A percentile compares a stretch with the other conserved stretches of the same genome.
These are phyloP conservation scores for Mythimna lalbum DNA, from an alignment of 2,888 invertebrate genomes.

Conservation along the genomic window DNA sequence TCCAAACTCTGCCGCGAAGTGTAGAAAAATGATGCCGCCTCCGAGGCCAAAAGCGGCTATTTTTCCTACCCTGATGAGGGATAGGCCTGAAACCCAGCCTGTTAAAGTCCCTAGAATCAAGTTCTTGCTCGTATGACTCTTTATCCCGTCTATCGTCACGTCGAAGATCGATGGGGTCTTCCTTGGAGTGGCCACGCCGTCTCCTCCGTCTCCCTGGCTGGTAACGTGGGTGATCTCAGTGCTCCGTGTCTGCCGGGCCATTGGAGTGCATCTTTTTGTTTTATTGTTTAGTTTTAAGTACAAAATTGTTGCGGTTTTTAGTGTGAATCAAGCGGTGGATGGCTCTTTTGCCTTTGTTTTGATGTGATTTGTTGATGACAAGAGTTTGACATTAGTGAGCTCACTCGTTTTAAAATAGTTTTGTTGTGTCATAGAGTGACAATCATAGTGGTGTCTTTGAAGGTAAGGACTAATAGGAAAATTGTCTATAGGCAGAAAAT, in stretches of 20 bases:
- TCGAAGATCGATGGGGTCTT: constrained; percentile 72
- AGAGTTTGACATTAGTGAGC: constrained; percentile 2
- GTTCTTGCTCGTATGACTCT: constrained; percentile 75
- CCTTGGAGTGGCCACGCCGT: constrained; percentile 66
- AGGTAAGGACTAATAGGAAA: neutral
- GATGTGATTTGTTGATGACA: constrained; percentile 4
- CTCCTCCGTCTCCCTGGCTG: constrained; percentile 37
- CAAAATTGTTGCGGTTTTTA: constrained; percentile 47
- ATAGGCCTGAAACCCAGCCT: constrained; percentile 93
- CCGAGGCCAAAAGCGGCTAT: constrained; percentile 96
- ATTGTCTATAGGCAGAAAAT: neutral
- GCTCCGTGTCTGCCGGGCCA: constrained; percentile 81
- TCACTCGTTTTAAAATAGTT: neutral
- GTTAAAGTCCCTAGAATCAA: constrained; percentile 78
- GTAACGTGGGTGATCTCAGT: constrained; percentile 69
- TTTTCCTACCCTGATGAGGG: constrained; percentile 96
- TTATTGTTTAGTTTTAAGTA: constrained; percentile 44
- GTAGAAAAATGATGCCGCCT: constrained; percentile 95
- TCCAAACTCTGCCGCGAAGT: constrained; percentile 96
- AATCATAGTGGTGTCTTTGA: no score
- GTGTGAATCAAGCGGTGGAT: constrained; percentile 1
- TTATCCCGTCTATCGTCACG: constrained; percentile 71
- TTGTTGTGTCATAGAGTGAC: no score
- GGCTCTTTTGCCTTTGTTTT: neutral
- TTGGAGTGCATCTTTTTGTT: constrained; percentile 68